Conservation (phyloP, 2,113 vertebrate species). For the Triplophysa siluroides region DNA sequence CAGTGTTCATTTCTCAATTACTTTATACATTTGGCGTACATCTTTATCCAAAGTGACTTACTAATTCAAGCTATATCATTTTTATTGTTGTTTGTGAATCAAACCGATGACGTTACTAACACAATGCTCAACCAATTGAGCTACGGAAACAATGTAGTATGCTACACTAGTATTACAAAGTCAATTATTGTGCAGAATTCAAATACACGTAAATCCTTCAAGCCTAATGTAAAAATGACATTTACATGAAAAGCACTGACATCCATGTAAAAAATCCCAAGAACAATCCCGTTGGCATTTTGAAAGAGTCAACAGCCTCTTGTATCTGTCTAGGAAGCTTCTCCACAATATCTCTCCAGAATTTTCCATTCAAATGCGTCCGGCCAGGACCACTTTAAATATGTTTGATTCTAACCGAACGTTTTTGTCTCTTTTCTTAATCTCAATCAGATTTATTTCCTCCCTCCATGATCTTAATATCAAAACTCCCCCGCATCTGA, state of each 20-base stretch:
- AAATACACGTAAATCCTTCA: neutral
- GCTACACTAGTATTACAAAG: no score
- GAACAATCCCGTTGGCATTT: conserved; percentile 20
- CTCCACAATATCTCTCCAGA: no score
- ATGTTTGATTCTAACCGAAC: neutral
- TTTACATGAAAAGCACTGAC: neutral
- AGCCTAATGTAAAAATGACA: neutral
- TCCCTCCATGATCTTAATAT: neutral
- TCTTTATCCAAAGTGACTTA: no score
- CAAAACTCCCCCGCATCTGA: neutral
- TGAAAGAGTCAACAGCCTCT: conserved; percentile 33
- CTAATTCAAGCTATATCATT: no score
- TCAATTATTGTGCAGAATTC: neutral
- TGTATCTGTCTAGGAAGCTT: neutral
- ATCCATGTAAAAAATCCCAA: conserved; percentile 19
- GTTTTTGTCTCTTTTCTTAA: neutral
- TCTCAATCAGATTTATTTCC: neutral
- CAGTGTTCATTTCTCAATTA: no score
- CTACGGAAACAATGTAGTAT: no score
- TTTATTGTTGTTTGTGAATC: no score
- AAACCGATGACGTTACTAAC: no score
- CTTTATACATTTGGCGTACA: no score
- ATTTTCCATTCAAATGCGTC: no score
- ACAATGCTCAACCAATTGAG: no score
- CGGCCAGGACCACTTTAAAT: neutral